Evolutionary conservation across 2,113 vertebrate genomes (phyloP), one percentile per base, ranked within the genome.

Genomic region (Rhinopomastus cyanomelas): DNA sequence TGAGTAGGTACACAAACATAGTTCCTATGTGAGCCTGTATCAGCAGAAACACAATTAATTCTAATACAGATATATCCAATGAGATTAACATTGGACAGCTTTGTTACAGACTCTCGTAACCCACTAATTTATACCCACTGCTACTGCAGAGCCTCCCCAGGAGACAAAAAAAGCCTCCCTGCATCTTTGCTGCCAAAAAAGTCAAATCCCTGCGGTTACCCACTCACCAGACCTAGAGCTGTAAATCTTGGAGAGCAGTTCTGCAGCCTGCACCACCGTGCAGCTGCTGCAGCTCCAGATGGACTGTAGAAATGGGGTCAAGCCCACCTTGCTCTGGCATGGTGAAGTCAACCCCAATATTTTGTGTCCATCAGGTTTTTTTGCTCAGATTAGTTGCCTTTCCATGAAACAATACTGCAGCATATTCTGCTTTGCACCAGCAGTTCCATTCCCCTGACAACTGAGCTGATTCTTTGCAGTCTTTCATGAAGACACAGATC

Each of bases 31-130:
- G 64, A 94, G 92, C 64, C 72, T 61, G 51, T 89, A 91, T 85
- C 88, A 85, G 82, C 75, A 87, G 87, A 85, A 94, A 82, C 48
- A 94, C 56, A 91, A 87, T 85, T 93, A 88, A 88, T 91, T 92
- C 86, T 66, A 84, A 87, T 85, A 73, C 81, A 91, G 92, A 88
- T 76, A 66, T 59, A 91, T 69, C 42, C 81, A 79, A 49, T 1
- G 8, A 75, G 81, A 90, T 91, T 76, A 91, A 62, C 74, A 8
- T 22, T 51, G 53, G 78, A 19, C 73, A 90, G 71, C 55, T 85
- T 59, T 84, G 73, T 27, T 66, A 55, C 55, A 84, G 59, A 23
- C 46, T 72, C 77, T 74, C 32, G 23, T 60, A 68, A 64, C 60
- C 76, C 65, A 39, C 44, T 84, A 81, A 57, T 57, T 72, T 69